Evolutionary conservation across 2,797 vertebrate species (phyloP), one percentile per base, ranked within the genome.

Genomic region (Silurus lanzhouensis): DNA sequence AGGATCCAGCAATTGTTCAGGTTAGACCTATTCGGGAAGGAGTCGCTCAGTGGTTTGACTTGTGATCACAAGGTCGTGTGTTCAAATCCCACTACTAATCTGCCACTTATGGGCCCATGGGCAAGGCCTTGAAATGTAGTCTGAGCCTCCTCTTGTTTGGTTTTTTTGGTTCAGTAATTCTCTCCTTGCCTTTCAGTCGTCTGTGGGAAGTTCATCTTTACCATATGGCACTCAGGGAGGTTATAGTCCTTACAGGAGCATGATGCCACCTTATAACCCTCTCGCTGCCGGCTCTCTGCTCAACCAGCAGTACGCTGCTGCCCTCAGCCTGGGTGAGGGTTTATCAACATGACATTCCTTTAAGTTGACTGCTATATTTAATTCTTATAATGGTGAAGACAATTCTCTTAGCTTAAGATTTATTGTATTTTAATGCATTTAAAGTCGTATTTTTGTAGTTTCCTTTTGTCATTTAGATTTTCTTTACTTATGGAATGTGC

Each of bases 1-100:
- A 96, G 75, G 98, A 99, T 89, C 97, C 98, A 87, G 98, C 98
- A 19, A 99, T 99, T 46, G 94, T 99, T 72, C 98, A 99, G 93
- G 98, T 98, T 90, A 0, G 8, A 2, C 1, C 22, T 22, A 3
- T 14, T 10, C 48, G 48, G 48, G 48, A 38, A 38, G 8, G 48
- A 52, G 6, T 10, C 48, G 8, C 48, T 52, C 48, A 52, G 10
- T 52, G 48, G 48, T 52, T 52, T 52, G 48, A 7, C 2, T 52
- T 7, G 48, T 52, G 48, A 7, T 10, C 48, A 52, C 38, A 5
- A 4, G 38, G 38, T 38, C 38, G 38, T 38, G 38, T 38, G 38
- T 4, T 38, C 38, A 38, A 38, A 38, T 38, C 38, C 38, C 38
- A 38, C 38, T 38, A 38, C 38, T 7, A 22, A 17, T 38, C 38